Evolutionary conservation across 1,140 invertebrate species (phyloP).

Genomic region (Lasaia peninsularis): DNA sequence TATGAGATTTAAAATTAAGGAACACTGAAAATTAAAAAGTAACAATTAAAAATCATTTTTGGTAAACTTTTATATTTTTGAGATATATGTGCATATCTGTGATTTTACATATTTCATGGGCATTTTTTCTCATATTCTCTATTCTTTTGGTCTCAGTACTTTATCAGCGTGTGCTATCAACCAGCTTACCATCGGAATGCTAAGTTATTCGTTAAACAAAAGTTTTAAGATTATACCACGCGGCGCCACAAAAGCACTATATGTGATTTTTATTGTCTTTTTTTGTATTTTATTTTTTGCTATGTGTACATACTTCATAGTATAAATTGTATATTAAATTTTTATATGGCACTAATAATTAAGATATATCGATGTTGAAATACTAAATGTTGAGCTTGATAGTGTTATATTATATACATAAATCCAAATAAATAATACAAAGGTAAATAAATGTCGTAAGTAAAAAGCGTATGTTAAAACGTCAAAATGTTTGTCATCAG

Average conservation of each 20-base stretch:
- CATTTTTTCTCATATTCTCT: no score
- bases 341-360: constrained; percentile 13
- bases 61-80: no score
- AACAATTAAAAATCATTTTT: no score
- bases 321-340: not conserved
- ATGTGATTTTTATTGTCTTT: constrained; percentile 9
- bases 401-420: constrained; percentile 3
- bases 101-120: no score
- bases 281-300: constrained; percentile 13
- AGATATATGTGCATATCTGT: no score
- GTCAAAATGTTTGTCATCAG: not conserved
- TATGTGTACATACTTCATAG: constrained; percentile 9
- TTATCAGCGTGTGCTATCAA: no score
- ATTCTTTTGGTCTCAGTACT: no score
- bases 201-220: no score
- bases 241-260: not conserved
- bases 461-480: not conserved
- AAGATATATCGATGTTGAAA: constrained; percentile 6
- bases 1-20: no score
- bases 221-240: no score
- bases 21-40: no score
- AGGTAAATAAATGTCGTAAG: not conserved
- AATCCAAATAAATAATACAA: not conserved
- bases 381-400: constrained; percentile 14
- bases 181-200: no score